Percentiles rank a stretch among this genome's conserved stretches.
Conservation (phyloP, 2,113 vertebrate species). For the Antechinus stuartii region DNA sequence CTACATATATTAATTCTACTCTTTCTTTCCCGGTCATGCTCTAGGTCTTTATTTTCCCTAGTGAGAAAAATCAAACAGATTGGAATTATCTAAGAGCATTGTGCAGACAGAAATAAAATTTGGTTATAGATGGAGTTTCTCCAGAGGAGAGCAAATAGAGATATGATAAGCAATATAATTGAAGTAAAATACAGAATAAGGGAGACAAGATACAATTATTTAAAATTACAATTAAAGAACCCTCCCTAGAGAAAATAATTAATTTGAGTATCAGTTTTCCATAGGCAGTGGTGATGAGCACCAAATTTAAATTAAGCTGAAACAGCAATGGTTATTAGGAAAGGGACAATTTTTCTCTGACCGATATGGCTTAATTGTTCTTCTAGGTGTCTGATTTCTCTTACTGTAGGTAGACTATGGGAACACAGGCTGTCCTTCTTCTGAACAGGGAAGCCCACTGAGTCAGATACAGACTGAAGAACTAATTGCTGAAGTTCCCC, state of each 20-base stretch:
- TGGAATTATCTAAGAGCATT: neutral
- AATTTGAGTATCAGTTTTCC: neutral
- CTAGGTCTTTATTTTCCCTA: neutral
- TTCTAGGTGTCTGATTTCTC: neutral
- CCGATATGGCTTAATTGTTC: neutral
- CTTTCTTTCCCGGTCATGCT: neutral
- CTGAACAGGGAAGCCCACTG: neutral
- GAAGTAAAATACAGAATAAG: neutral
- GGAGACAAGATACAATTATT: neutral
- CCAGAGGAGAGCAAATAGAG: neutral
- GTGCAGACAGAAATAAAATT: neutral
- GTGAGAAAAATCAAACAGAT: neutral
- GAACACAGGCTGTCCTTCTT: neutral
- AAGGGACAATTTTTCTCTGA: neutral
- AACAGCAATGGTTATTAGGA: neutral
- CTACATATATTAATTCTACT: neutral
- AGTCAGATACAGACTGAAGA: neutral
- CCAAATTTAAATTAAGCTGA: neutral
- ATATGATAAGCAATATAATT: neutral
- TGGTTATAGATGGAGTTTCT: neutral
- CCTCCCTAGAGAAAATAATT: neutral
- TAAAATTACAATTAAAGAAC: neutral
- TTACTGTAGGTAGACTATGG: neutral
- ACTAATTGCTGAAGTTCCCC: neutral
- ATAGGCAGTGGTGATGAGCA: neutral